phyloP scores from a whole-genome alignment of 2,797 vertebrate species.

The Apodemus agrarius region DNA sequence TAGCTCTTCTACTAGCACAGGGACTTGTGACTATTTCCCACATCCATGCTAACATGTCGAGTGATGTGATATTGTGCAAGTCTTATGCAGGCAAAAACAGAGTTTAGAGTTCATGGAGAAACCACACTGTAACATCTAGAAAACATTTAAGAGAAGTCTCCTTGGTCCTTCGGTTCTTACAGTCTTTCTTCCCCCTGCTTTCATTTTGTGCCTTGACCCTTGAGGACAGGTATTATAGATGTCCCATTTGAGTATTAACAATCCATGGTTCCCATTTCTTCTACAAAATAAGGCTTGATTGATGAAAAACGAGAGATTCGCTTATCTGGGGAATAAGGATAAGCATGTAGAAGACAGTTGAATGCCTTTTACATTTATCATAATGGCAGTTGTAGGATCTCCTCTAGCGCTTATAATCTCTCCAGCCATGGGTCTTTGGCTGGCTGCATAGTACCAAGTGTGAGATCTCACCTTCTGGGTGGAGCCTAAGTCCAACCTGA shows the following conservation, averaged over 20 bases:
- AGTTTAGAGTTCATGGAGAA: background rate
- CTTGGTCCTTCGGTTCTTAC: background rate
- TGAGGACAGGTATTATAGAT: background rate
- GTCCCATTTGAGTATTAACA: background rate
- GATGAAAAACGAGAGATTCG: background rate
- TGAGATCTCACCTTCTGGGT: background rate
- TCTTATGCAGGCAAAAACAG: background rate
- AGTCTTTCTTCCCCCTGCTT: background rate
- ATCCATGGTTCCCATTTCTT: background rate
- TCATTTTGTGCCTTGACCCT: background rate
- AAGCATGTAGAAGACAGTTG: background rate
- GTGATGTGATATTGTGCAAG: background rate
- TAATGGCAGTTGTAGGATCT: background rate
- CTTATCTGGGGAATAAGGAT: background rate
- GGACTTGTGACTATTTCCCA: background rate
- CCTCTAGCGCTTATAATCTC: background rate
- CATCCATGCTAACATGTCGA: background rate
- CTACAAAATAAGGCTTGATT: background rate
- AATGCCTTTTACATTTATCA: background rate
- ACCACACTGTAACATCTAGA: background rate
- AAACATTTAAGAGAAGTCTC: background rate
- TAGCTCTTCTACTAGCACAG: background rate
- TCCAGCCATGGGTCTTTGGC: background rate
- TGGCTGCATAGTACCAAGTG: background rate
- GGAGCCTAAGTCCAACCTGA: background rate